Base-by-base conservation (phyloP, 2,888 invertebrate genomes). In the Pristionchus exspectatus region DNA sequence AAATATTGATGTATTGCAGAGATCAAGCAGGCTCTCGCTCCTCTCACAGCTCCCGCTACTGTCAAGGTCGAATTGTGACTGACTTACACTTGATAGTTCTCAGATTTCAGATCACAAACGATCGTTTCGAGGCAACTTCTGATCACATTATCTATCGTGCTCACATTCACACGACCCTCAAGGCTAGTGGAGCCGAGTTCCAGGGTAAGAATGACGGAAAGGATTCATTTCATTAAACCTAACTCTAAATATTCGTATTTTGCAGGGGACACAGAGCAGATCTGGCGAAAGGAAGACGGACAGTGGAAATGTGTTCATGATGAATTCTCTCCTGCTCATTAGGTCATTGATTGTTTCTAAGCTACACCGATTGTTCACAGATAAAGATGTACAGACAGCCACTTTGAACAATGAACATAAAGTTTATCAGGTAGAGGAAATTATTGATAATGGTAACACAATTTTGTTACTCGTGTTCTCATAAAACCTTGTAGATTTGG, bases 91-190 rank as follows among this genome's bases (percentile, higher is more conserved):
- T 30, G 0, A 18, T 4, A 33, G 5, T 44, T n/a, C 50, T 3
- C 0, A 4, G 24, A 50, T 50, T 77, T 21, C 50, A 77, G 77
- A 77, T 77, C n/a, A 21, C 77, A 1, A 77, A 77, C 77, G 77
- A 21, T n/a, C 21, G 14, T 44, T 77, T 77, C 77, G 77, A 77
- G 44, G 38, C 44, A 0, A 77, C 77, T 24, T 44, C 44, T 9
- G 77, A 44, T 21, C 77, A 77, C 77, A 77, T 77, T 44, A 77
- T 77, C 77, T 77, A 77, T n/a, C 44, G 77, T 21, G 77, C 44
- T 24, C 77, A 77, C 50, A 77, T 77, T 24, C 77, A 77, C 12
- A 33, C 77, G 18, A 77, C 77, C 1, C 24, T 77, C 44, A 77
- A 77, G 44, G 77, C 77, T 0, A 77, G 50, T 24, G 77, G 77